Base-by-base conservation (phyloP, 37 sponge, comb jelly and placozoan species). In the Beroe forskalii region DNA sequence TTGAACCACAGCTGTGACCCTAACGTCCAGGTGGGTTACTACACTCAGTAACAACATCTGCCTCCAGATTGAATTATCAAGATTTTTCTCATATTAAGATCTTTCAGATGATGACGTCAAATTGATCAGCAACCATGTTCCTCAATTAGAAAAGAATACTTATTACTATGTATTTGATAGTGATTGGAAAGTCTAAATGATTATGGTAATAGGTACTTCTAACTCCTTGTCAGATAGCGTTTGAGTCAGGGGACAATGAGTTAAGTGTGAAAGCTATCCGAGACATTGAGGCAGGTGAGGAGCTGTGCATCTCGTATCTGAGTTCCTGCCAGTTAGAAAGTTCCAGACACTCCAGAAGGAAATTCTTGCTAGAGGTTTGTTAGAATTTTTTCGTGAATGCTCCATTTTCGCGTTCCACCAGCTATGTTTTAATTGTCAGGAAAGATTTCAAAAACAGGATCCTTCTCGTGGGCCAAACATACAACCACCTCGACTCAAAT, bases 261-360 rank as follows among this genome's bases (percentile, higher is more conserved):
- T 20, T 72, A 20, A 72, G 40, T 38, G 75, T 72, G 8, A 22
- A 12, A 22, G 75, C 75, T 32, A 23, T 80, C 41, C 12, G 86
- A 25, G 55, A 41, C 25, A 80, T 80, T 24, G 27, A 8, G 23
- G 30, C 14, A 24, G 86, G 86, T 3, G 86, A 80, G 25, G 86
- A 80, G 48, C 60, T 80, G 86, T 80, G 86, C 41, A 80, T 80
- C 19, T 80, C 86, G 2, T 80, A 80, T 80, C 25, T 80, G 25
- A 44, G 86, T 23, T 41, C n/a, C 55, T 80, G 86, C 33, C 55
- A 80, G 40, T 14, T 80, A 9, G 31, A 80, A 6, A 69, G 72
- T 69, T 69, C 72, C 2, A 3, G 86, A 25, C 86, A 80, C 41
- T 80, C 86, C 55, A 80, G 86, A 27, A 41, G 55, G 48, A 80